These are phyloP conservation scores for Aplocera efformata DNA, from an alignment of 2,888 invertebrate species.

Conservation along the genomic window DNA sequence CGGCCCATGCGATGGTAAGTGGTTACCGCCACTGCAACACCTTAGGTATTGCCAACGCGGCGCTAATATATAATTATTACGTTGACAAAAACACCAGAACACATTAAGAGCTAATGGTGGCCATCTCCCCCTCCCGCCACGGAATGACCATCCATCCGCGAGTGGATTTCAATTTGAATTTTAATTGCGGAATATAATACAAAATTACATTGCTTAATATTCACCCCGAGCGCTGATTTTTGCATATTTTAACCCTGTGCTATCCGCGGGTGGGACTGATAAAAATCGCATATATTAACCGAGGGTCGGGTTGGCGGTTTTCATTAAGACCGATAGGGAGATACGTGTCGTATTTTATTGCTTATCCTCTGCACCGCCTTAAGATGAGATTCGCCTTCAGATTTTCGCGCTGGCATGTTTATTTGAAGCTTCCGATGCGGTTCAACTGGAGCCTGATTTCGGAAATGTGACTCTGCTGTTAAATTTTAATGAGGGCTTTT, in stretches of 20 bases:
- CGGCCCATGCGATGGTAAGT: no score
- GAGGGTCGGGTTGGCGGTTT: constrained; percentile 55
- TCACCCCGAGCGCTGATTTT: constrained; percentile 75
- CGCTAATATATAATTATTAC: not conserved
- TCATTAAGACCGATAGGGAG: constrained; percentile 66
- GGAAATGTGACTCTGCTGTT: not conserved
- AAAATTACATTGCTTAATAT: constrained; percentile 78
- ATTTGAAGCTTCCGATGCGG: constrained; percentile 38
- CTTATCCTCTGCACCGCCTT: constrained; percentile 47
- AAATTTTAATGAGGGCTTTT: no score
- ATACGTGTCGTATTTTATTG: constrained; percentile 64
- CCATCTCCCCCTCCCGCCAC: constrained; percentile 5
- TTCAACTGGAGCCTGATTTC: constrained; percentile 25
- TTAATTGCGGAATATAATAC: constrained; percentile 80
- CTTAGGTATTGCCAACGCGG: no score
- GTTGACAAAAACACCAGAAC: constrained; percentile 14
- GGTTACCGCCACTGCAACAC: no score
- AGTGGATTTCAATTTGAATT: constrained; percentile 82
- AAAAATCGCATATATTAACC: constrained; percentile 73
- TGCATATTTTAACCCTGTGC: constrained; percentile 74
- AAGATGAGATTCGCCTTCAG: constrained; percentile 40
- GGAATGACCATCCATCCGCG: constrained; percentile 57
- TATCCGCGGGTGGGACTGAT: constrained; percentile 53
- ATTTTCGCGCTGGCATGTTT: constrained; percentile 37
- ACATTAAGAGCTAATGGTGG: constrained; percentile 29